Conservation (phyloP, 1,140 invertebrate species). For the Brachionus paranguensis region DNA sequence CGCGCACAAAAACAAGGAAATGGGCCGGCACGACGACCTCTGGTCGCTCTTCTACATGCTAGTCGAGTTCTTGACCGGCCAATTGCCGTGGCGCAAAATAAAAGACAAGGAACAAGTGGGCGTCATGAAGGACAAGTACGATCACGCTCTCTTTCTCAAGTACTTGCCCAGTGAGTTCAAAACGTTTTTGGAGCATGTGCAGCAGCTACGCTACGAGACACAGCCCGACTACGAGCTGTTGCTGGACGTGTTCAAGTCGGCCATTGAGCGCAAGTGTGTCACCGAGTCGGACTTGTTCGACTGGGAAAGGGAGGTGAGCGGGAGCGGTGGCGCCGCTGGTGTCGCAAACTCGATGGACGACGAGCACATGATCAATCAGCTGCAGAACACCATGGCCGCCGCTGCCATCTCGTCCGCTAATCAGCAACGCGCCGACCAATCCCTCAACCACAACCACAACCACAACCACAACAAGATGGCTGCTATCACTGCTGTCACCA, state of each 20-base stretch:
- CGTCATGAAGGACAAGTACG: slow-evolving; percentile 90
- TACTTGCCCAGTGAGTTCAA: slow-evolving; percentile 88
- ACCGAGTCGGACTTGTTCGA: slow-evolving; percentile 79
- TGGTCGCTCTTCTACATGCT: slow-evolving; percentile 99
- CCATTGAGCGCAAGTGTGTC: slow-evolving; percentile 85
- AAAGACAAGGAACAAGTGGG: slow-evolving; percentile 92
- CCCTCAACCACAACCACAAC: too few relatives aligned
- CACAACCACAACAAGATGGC: too few relatives aligned
- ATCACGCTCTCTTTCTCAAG: slow-evolving; percentile 83
- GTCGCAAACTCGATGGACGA: not conserved
- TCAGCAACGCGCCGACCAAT: not conserved
- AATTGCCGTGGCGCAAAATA: slow-evolving; percentile 97
- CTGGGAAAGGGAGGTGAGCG: slow-evolving; percentile 71
- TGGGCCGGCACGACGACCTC: slow-evolving; percentile 97
- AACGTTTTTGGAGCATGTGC: slow-evolving; percentile 84
- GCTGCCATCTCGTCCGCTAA: not conserved
- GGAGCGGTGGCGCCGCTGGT: not conserved
- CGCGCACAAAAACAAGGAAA: slow-evolving; percentile 98
- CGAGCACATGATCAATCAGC: not conserved
- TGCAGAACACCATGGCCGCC: not conserved
- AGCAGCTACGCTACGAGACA: slow-evolving; percentile 79
- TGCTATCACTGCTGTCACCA: too few relatives aligned
- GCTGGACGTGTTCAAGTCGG: slow-evolving; percentile 71
- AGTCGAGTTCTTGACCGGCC: slow-evolving; percentile 96
- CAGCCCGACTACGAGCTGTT: slow-evolving; percentile 77